A percentile compares a stretch with the other conserved stretches of the same genome.
Evolutionary conservation across 2,797 vertebrate genomes (phyloP).

Genomic region (Ptychadena robeensis): DNA sequence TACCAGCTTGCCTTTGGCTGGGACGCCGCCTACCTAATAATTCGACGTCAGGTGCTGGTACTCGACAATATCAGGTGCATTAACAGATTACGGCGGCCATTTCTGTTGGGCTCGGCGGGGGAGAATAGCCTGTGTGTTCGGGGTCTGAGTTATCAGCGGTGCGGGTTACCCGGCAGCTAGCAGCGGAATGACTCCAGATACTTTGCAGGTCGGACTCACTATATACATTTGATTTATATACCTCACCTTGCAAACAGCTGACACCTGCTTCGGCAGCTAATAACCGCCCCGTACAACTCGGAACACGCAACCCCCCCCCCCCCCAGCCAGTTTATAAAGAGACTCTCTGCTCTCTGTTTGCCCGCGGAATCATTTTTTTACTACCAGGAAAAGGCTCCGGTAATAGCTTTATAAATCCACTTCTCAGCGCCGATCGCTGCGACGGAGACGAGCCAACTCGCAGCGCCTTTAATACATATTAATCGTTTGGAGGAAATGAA

Average conservation of each 20-base stretch:
- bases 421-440: not conserved
- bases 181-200: conserved; percentile 12
- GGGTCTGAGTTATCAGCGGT: not conserved
- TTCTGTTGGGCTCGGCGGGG: not conserved
- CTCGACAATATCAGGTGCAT: not conserved
- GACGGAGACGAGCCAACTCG: not conserved
- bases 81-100: conserved; percentile 8
- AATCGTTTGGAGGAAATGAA: conserved; percentile 6
- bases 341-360: not conserved
- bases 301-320: too few species aligned
- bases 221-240: conserved; percentile 3
- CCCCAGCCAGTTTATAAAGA: not conserved
- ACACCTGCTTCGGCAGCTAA: not conserved
- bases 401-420: conserved; percentile 17
- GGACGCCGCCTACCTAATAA: not conserved
- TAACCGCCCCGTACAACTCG: not conserved
- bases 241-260: conserved; percentile 15
- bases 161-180: conserved; percentile 8
- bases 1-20: not conserved
- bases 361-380: not conserved
- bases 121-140: not conserved
- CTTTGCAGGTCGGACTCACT: not conserved
- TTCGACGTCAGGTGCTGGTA: not conserved
- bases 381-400: not conserved
- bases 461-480: not conserved